These are phyloP conservation scores for Collichthys lucidus DNA, from an alignment of 2,113 vertebrate species.

Conservation along the genomic window DNA sequence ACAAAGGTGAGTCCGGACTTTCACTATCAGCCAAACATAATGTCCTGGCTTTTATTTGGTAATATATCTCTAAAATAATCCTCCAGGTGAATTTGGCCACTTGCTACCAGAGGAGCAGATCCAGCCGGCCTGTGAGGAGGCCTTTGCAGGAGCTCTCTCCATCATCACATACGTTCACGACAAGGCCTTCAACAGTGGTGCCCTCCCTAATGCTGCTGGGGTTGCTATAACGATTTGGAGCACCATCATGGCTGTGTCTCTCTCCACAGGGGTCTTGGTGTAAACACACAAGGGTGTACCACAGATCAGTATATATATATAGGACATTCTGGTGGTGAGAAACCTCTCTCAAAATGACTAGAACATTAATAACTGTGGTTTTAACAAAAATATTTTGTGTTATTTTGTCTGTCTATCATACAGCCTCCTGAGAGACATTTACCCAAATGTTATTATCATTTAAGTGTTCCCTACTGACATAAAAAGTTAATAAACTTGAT, in stretches of 20 bases:
- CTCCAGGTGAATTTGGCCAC: constrained; percentile 72
- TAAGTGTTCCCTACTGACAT: background rate
- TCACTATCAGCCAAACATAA: background rate
- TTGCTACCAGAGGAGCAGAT: constrained; percentile 81
- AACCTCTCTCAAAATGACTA: background rate
- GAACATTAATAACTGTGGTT: background rate
- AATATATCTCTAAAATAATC: background rate
- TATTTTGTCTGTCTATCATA: background rate
- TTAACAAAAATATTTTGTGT: too few species aligned
- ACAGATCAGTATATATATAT: too few species aligned
- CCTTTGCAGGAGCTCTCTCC: constrained; percentile 75
- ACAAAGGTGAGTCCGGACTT: constrained; percentile 65
- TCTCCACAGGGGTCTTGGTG: constrained; percentile 15
- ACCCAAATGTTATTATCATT: background rate
- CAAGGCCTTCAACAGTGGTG: constrained; percentile 66
- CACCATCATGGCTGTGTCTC: constrained; percentile 2
- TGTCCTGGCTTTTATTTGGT: background rate
- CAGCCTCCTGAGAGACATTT: background rate
- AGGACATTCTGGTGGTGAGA: background rate
- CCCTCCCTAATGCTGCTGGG: constrained; percentile 11
- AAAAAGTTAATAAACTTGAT: background rate
- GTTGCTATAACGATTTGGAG: constrained; percentile 19
- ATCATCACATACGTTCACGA: constrained; percentile 79
- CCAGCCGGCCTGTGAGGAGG: constrained; percentile 85
- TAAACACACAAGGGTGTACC: constrained; percentile 4